Conservation (phyloP, 2,888 invertebrate genomes). For the Ceraclea dissimilis region DNA sequence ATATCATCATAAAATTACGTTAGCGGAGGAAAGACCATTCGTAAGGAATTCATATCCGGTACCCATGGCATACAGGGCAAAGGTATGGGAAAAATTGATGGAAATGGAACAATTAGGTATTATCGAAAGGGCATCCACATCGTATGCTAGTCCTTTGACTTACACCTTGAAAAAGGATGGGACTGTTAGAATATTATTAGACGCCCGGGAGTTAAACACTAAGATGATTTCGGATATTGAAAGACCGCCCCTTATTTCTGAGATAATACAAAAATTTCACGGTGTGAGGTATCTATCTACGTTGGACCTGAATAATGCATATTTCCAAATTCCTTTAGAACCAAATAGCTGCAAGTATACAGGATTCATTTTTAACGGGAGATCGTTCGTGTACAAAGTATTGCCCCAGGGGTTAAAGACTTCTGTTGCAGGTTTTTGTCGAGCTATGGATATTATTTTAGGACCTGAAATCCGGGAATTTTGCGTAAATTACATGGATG, state of each 20-base stretch:
- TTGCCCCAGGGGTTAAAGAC: conserved; percentile 27
- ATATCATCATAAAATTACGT: not conserved
- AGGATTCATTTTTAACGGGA: conserved; percentile 14
- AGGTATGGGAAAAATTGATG: conserved; percentile 28
- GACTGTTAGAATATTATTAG: conserved; percentile 29
- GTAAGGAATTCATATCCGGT: conserved; percentile 27
- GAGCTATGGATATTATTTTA: conserved; percentile 28
- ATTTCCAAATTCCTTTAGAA: conserved; percentile 24
- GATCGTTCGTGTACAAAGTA: conserved; percentile 21
- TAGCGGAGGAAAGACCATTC: not conserved
- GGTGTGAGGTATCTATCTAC: conserved; percentile 24
- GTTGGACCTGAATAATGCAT: conserved; percentile 24
- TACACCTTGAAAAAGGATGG: conserved; percentile 29
- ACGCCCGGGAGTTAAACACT: conserved; percentile 29
- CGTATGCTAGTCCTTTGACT: conserved; percentile 29
- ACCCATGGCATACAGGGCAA: conserved; percentile 27
- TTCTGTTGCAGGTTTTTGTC: conserved; percentile 26
- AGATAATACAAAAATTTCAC: conserved; percentile 27
- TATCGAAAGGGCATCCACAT: conserved; percentile 28
- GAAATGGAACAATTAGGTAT: conserved; percentile 28
- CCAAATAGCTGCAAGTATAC: conserved; percentile 20
- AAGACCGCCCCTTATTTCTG: conserved; percentile 25
- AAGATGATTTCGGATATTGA: conserved; percentile 29
- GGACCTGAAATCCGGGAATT: conserved; percentile 18
- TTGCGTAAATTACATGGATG: conserved; percentile 6